These are phyloP conservation scores for Salticus scenicus DNA, from an alignment of 2,888 invertebrate species.

Conservation along the genomic window DNA sequence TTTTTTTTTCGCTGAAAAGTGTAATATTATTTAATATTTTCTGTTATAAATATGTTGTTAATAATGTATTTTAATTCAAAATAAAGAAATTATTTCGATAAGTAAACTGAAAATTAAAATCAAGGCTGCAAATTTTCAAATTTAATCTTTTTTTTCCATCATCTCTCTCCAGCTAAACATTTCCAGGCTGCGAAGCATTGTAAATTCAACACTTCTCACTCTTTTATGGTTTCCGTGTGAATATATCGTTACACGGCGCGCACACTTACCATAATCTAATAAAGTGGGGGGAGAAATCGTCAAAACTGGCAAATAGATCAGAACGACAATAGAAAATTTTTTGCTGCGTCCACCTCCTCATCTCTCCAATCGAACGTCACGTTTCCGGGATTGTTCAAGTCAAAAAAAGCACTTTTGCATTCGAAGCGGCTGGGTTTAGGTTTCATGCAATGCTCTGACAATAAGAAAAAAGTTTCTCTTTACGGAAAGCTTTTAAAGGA, in stretches of 20 bases:
- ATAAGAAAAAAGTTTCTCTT: background rate
- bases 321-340: background rate
- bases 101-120: no score
- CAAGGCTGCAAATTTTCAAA: no score
- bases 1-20: no score
- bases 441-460: background rate
- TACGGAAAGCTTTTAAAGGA: background rate
- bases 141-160: no score
- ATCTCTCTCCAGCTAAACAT: no score
- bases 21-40: no score
- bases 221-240: background rate
- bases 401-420: background rate
- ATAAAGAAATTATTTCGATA: no score
- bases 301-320: background rate
- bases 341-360: background rate
- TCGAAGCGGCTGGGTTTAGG: background rate
- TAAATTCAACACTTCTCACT: background rate
- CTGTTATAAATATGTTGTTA: no score
- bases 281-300: background rate
- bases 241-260: background rate
- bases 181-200: background rate
- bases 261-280: background rate
- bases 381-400: background rate
- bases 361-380: background rate
- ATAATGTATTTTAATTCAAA: no score